Conservation (phyloP, 2,888 invertebrate species). For the Drosophila falleni region DNA sequence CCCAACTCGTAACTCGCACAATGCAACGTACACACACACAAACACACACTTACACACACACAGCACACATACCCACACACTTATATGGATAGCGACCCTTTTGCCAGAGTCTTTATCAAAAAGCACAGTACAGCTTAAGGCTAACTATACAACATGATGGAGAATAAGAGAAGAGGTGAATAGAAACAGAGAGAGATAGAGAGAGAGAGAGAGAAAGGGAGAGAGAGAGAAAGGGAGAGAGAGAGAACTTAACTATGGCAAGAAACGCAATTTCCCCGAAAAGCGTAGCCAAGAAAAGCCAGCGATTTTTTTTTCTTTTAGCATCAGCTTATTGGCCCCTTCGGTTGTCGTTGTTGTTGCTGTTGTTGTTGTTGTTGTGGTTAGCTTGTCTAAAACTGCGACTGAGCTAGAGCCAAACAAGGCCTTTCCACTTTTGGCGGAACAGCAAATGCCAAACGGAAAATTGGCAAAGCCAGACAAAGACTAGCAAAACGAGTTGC, state of each 20-base stretch:
- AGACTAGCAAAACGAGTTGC: constrained; percentile 21
- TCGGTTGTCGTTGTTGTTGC: constrained; percentile 3
- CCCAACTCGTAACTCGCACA: constrained; percentile 62
- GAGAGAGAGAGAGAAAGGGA: background rate
- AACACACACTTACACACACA: constrained; percentile 14
- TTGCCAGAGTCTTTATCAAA: constrained; percentile 56
- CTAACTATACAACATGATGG: constrained; percentile 35
- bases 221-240: background rate
- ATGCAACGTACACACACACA: constrained; percentile 46
- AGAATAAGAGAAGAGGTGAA: background rate
- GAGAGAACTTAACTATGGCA: constrained; percentile 31
- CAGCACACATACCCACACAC: constrained; percentile 22
- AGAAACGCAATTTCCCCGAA: constrained; percentile 69
- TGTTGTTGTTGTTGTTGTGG: constrained; percentile 8
- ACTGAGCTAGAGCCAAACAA: constrained; percentile 39
- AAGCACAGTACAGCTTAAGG: constrained; percentile 61
- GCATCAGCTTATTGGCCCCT: constrained; percentile 50
- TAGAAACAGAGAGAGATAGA: background rate
- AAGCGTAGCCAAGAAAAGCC: constrained; percentile 69
- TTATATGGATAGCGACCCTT: constrained; percentile 35
- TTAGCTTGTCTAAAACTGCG: constrained; percentile 21
- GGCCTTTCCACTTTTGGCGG: constrained; percentile 44
- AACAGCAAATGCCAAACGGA: constrained; percentile 66
- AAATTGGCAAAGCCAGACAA: constrained; percentile 62
- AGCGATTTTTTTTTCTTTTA: constrained; percentile 18